A percentile compares a stretch with the other conserved stretches of the same genome.
These are phyloP conservation scores for Brachymystax lenok DNA, from an alignment of 2,797 vertebrate species.

Conservation along the genomic window DNA sequence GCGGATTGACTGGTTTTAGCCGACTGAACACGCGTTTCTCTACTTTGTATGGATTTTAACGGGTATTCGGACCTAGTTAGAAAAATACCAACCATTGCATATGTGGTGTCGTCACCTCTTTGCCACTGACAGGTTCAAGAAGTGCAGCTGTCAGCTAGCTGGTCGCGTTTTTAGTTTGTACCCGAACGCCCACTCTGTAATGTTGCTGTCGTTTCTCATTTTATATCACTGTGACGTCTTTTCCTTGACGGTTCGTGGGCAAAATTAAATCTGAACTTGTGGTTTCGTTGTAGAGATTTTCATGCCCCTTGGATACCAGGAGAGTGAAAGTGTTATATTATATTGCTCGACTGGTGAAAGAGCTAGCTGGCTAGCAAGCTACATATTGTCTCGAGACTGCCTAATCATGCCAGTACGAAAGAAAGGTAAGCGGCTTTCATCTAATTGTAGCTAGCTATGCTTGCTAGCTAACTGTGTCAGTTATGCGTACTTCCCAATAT, in stretches of 20 bases:
- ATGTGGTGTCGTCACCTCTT: slow-evolving; percentile 27
- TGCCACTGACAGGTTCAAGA: slow-evolving; percentile 41
- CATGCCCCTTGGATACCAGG: slow-evolving; percentile 29
- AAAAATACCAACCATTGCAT: slow-evolving; percentile 14
- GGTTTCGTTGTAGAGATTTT: slow-evolving; percentile 49
- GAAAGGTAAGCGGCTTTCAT: slow-evolving; percentile 82
- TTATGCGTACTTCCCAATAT: neutral
- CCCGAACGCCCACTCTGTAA: slow-evolving; percentile 28
- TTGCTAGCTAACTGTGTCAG: neutral
- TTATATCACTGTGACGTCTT: slow-evolving; percentile 17
- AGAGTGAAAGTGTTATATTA: slow-evolving; percentile 37
- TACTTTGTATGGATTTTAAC: slow-evolving; percentile 41
- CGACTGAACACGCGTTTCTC: slow-evolving; percentile 21
- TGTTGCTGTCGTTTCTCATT: slow-evolving; percentile 23
- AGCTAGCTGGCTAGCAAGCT: slow-evolving; percentile 43
- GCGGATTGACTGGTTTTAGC: slow-evolving; percentile 5
- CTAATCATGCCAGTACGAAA: slow-evolving; percentile 87
- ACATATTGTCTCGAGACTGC: slow-evolving; percentile 34
- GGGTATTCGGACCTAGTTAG: slow-evolving; percentile 28
- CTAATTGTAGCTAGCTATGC: slow-evolving; percentile 17
- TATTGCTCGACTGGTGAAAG: slow-evolving; percentile 14
- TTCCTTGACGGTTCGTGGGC: slow-evolving; percentile 23
- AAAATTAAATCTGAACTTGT: slow-evolving; percentile 44
- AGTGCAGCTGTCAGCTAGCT: slow-evolving; percentile 44
- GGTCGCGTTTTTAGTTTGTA: slow-evolving; percentile 37